Evolutionary conservation across 2,888 invertebrate genomes (phyloP), one percentile per base, ranked within the genome.

Genomic region (Mesorhabditis spiculigera): DNA sequence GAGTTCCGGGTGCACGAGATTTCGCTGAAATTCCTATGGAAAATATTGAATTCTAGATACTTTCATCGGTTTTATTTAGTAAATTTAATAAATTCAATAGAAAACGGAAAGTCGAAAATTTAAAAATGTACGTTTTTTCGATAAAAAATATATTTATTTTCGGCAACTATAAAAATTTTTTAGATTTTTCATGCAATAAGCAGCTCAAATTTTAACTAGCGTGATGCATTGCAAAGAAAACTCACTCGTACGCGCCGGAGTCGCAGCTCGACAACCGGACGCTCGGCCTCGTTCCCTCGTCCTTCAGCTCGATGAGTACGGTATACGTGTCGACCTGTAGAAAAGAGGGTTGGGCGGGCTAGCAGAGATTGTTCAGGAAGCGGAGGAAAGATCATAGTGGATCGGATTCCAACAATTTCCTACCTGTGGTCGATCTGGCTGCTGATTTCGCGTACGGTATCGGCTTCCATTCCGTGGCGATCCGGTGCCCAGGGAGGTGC

Each of bases 261-360:
- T 78, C 78, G 68, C 79, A 76, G 44, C 70, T 75, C 42, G 75
- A 73, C 13, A 80, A 72, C n/a, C 82, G 68, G n/a, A 85, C 83
- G 43, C 79, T 79, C 45, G 85, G 85, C n/a, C 85, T 75, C 61
- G 75, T 74, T 45, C 80, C 79, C 64, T 80, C 79, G 68, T 83
- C 85, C 13, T 79, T 77, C 58, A 84, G 71, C 72, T 85, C 83
- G 63, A 85, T 85, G 65, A 85, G 72, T 6, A 82, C 78, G 4
- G 78, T 78, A 66, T 78, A 78, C 4, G 78, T 78, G 63, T 77
- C 78, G n/a, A 69, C 65, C 58, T 70, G 8, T 1, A 50, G n/a
- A 50, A 50, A 50, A 3, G 58, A 50, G 58, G n/a, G 3, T 28
- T 28, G 28, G 28, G 28, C 28, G 28, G 28, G 28, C 28, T 28